Conservation (phyloP, 2,888 invertebrate genomes). For the Ectemnius continuus region DNA sequence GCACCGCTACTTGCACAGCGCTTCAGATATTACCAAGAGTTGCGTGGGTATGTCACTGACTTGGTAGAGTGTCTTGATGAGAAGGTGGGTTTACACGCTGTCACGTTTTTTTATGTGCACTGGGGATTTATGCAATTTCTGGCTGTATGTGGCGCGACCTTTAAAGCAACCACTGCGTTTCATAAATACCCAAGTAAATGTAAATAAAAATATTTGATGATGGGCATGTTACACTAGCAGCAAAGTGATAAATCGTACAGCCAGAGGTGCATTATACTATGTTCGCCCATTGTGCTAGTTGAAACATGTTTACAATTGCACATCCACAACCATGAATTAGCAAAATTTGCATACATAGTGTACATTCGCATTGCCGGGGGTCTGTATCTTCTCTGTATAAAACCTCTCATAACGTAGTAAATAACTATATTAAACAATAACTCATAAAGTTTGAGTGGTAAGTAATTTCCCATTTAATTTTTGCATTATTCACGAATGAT, state of each 20-base stretch:
- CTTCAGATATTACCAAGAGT: conserved; percentile 96
- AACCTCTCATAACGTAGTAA: conserved; percentile 36
- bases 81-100: conserved; percentile 85
- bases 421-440: conserved; percentile 39
- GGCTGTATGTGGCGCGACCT: conserved; percentile 36
- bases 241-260: neutral
- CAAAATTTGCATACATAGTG: conserved; percentile 21
- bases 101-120: conserved; percentile 72
- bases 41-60: conserved; percentile 96
- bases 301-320: conserved; percentile 1
- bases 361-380: conserved; percentile 67
- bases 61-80: conserved; percentile 98
- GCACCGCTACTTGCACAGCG: conserved; percentile 87
- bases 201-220: no score
- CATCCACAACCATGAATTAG: conserved; percentile 10
- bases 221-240: no score
- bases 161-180: no score
- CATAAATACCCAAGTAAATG: no score
- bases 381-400: conserved; percentile 75
- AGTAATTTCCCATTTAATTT: conserved; percentile 46
- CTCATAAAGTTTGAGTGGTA: conserved; percentile 50
- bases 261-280: conserved; percentile 4
- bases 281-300: conserved; percentile 5
- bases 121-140: conserved; percentile 64
- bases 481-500: conserved; percentile 31